Evolutionary conservation across 2,113 vertebrate species (phyloP).

Genomic region (Triplophysa dalaica): DNA sequence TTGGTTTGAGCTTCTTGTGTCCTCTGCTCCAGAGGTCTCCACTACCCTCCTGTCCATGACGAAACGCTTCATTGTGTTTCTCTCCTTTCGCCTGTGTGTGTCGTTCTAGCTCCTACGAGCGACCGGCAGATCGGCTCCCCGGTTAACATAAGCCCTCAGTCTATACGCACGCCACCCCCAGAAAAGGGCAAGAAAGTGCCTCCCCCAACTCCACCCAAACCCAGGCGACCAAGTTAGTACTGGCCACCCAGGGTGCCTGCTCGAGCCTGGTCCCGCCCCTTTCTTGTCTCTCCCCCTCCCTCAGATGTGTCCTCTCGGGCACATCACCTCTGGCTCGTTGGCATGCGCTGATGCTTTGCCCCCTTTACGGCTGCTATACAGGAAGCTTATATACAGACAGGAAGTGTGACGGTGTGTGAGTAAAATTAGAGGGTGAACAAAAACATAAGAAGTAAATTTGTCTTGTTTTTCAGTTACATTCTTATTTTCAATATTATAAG

Average conservation of each 20-base stretch:
- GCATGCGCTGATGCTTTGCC: constrained; percentile 71
- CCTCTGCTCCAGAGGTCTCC: constrained; percentile 43
- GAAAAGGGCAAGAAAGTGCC: constrained; percentile 78
- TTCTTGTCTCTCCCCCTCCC: not conserved
- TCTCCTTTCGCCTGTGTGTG: constrained; percentile 55
- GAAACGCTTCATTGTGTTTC: constrained; percentile 54
- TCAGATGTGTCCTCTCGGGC: constrained; percentile 25
- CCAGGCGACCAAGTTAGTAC: constrained; percentile 83
- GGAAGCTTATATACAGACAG: constrained; percentile 44
- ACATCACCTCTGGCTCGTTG: constrained; percentile 52
- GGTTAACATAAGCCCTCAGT: constrained; percentile 72
- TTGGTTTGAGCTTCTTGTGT: constrained; percentile 20
- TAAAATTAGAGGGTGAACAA: not conserved
- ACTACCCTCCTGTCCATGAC: constrained; percentile 1
- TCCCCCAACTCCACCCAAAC: constrained; percentile 82
- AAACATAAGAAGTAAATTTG: not conserved
- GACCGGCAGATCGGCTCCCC: constrained; percentile 66
- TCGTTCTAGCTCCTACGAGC: constrained; percentile 70
- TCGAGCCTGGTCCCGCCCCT: constrained; percentile 57
- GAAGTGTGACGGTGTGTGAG: constrained; percentile 26
- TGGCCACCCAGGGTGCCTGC: constrained; percentile 63
- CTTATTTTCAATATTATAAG: too few relatives aligned
- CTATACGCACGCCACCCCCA: constrained; percentile 72
- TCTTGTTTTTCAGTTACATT: not conserved
- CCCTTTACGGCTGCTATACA: constrained; percentile 52